Base-by-base conservation (phyloP, 2,797 vertebrate species). In the Enteromius thamalakanensis region DNA sequence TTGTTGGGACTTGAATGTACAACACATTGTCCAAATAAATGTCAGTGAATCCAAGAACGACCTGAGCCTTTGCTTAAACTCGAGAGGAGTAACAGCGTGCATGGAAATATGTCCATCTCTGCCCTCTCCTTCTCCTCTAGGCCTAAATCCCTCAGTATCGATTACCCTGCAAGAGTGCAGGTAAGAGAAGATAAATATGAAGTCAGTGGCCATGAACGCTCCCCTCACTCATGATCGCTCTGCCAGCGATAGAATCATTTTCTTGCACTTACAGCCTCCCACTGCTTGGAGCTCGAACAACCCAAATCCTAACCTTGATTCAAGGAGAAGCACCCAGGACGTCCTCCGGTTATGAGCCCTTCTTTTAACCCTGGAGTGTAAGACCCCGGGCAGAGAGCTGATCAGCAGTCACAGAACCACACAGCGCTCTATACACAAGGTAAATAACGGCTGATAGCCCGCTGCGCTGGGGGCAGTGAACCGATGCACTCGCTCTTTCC, bases 381-480 rank as follows among this genome's bases (percentile, higher is more conserved):
- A 69, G 78, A 72, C 53, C 67, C 10, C 6, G 23, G 60, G 76
- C 79, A 82, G 71, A 86, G 67, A 89, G 89, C 83, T 87, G 88
- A 90, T 91, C 90, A 89, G 90, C 89, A 91, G 90, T 91, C 91
- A 88, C 76, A 40, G 83, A 74, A 90, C 84, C 86, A 81, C 88
- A 89, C 69, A 77, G 55, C 1, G 11, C 34, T 58, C 49, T 69
- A 77, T 76, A 80, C 64, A 2, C 62, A 88, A 88, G 89, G 91
- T 93, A 93, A 94, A 94, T 94, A 94, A 92, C 86, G 88, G 89
- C 87, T 76, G 84, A 89, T 84, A 91, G 92, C 91, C 92, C 86
- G 88, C 64, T 87, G 89, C 80, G 86, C 86, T 82, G 78, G 58
- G 84, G 90, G 91, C 92, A 93, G 84, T 89, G 88, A 90, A 53